Percentiles rank a stretch among this genome's conserved stretches.
Evolutionary conservation across 1,140 invertebrate genomes (phyloP).

Genomic region (Phymorhynchus buccinoides): DNA sequence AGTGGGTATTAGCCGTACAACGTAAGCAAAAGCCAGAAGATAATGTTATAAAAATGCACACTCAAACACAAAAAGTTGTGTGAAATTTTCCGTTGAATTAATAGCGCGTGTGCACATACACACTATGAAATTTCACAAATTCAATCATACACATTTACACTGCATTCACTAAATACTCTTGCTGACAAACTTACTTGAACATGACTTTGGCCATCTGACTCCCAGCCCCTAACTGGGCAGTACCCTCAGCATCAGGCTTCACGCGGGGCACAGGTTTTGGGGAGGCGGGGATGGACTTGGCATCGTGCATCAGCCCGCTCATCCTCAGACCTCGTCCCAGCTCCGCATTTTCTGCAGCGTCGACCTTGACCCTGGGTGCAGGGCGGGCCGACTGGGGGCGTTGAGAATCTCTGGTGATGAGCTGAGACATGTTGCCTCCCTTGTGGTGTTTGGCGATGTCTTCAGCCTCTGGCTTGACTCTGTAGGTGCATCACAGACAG

Average conservation of each 20-base stretch:
- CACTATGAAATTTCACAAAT: too few species aligned
- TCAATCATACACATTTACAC: too few species aligned
- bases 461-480: conserved; percentile 62
- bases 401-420: conserved; percentile 62
- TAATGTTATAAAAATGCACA: too few species aligned
- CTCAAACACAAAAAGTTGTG: too few species aligned
- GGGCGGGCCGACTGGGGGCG: conserved; percentile 55
- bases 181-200: conserved; percentile 25
- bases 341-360: conserved; percentile 60
- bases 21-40: too few species aligned
- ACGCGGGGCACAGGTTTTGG: conserved; percentile 53
- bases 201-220: conserved; percentile 61
- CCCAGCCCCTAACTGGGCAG: conserved; percentile 55
- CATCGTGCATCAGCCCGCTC: conserved; percentile 54
- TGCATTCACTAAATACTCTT: too few species aligned
- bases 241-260: conserved; percentile 59
- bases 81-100: too few species aligned
- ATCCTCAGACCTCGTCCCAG: conserved; percentile 60
- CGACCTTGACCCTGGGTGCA: conserved; percentile 62
- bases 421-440: conserved; percentile 53
- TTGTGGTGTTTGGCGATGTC: conserved; percentile 60
- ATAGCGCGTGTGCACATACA: too few species aligned
- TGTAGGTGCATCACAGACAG: conserved; percentile 41
- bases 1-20: too few species aligned
- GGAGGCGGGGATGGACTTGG: conserved; percentile 43